Base-by-base conservation (phyloP, 2,113 vertebrate genomes). In the Dolichallabes microphthalmus region DNA sequence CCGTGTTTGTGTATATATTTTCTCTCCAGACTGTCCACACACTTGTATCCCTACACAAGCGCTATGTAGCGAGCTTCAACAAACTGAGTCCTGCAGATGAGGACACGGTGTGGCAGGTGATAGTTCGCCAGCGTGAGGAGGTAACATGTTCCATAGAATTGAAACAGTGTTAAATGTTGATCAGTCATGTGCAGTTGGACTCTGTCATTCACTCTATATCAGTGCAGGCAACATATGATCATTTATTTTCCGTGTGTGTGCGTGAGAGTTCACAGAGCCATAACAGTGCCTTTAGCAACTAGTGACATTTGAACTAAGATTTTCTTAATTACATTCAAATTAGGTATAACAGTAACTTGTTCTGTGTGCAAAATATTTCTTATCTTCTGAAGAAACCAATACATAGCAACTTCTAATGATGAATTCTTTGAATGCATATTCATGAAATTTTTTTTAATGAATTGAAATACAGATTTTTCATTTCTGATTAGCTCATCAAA, bases 21-120 rank as follows among this genome's bases (percentile, higher is more conserved):
- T 50, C 50, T 75, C 50, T 86, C 6, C 69, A 92, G 91, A 76
- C 89, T 14, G 63, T 90, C 3, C 83, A 86, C 52, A 83, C 30
- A 9, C 86, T 92, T 14, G 57, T 89, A 78, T 61, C 55, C 20
- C 66, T 91, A 27, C 89, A 92, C 80, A 88, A 73, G 32, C 45
- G 27, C 22, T 92, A 92, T 64, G 69, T 82, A 30, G 71, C 57
- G 0, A 86, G 86, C 27, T 85, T 87, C 63, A 83, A 82, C 12
- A 90, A 63, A 50, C 63, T 91, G 3, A 77, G 55, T 71, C 88
- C 91, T 64, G 68, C 20, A 7, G 90, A 91, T 3, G 90, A 92
- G 83, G 57, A 88, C 0, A 35, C 74, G 3, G 22, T 90, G 4
- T 92, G 91, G 91, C 73, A 90, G 74, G 69, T 87, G 50, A 90